These are phyloP conservation scores for Schizotus pectinicornis DNA, from an alignment of 2,888 invertebrate genomes.

Conservation along the genomic window DNA sequence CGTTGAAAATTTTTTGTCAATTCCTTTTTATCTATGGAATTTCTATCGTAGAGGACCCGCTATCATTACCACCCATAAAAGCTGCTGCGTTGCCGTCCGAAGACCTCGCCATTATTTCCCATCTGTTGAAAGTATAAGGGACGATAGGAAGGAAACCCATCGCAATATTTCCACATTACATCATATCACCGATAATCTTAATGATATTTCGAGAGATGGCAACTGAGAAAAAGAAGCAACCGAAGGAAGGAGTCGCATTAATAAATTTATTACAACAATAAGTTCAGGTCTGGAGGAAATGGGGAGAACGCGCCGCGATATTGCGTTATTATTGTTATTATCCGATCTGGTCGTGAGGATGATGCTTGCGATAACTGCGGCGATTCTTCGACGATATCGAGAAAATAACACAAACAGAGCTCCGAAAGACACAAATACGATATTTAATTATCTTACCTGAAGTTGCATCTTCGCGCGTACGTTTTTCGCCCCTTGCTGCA, in stretches of 20 bases:
- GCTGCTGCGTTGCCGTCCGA: background rate
- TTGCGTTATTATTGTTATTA: slow-evolving; percentile 1
- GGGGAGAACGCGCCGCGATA: slow-evolving; percentile 2
- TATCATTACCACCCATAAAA: too few relatives aligned
- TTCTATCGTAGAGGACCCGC: too few relatives aligned
- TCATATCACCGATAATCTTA: slow-evolving; percentile 50
- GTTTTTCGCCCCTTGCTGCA: slow-evolving; percentile 11
- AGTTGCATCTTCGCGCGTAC: slow-evolving; percentile 37
- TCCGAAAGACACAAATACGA: slow-evolving; percentile 52
- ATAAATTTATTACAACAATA: slow-evolving; percentile 50
- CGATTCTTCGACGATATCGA: slow-evolving; percentile 13
- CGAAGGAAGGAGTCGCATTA: slow-evolving; percentile 41
- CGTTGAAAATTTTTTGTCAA: too few relatives aligned
- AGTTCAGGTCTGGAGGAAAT: slow-evolving; percentile 16
- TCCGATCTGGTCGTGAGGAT: too few relatives aligned
- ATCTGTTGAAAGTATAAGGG: slow-evolving; percentile 37
- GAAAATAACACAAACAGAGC: slow-evolving; percentile 46
- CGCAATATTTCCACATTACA: slow-evolving; percentile 49
- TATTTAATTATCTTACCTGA: slow-evolving; percentile 51
- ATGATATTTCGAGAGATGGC: slow-evolving; percentile 46
- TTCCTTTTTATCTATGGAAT: too few relatives aligned
- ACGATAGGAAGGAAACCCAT: slow-evolving; percentile 37
- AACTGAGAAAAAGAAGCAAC: slow-evolving; percentile 18
- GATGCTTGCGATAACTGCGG: background rate
- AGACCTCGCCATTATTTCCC: slow-evolving; percentile 36